Base-by-base conservation (phyloP, 2,797 vertebrate genomes). In the Malacoraja senta region DNA sequence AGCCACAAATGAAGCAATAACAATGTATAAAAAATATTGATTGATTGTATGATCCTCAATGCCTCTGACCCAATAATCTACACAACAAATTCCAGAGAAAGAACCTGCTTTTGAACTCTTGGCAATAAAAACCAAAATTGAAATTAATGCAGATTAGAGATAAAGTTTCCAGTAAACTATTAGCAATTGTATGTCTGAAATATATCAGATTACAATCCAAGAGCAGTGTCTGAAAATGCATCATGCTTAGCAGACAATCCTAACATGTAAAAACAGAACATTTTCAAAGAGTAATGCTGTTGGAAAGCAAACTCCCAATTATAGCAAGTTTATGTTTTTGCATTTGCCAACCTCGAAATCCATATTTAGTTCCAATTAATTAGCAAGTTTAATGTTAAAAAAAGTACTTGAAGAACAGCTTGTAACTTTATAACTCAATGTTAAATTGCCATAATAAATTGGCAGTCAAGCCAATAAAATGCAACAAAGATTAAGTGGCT, bases 31-130 rank as follows among this genome's bases (percentile, higher is more conserved):
- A 32, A 35, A 77, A 90, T 77, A 93, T n/a, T 93, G 93, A 94
- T 93, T 93, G 94, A 94, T 90, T 68, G 93, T 80, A 93, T 88
- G 93, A 93, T 38, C 13, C 29, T 93, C n/a, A 24, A 44, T 80
- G 93, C 84, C 53, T 94, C 88, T 94, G 78, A 78, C 93, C 93
- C 94, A 44, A 93, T 13, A 93, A 24, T 2, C 19, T 93, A 93
- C 12, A 93, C 93, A 7, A 21, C 93, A 0, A 29, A 76, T 83
- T 93, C 71, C 86, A 93, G 38, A 13, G 92, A 79, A 84, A 94
- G 76, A 92, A 58, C 38, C 71, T 92, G 90, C 26, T 92, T 88
- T 92, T 92, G 63, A 91, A 91, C 32, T 71, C 65, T 83, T 68
- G 71, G 13, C 38, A 24, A 44, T 17, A 53, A 92, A 76, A 29